Evolutionary conservation across 2,888 invertebrate genomes (phyloP).

Genomic region (Nomada ferruginata): DNA sequence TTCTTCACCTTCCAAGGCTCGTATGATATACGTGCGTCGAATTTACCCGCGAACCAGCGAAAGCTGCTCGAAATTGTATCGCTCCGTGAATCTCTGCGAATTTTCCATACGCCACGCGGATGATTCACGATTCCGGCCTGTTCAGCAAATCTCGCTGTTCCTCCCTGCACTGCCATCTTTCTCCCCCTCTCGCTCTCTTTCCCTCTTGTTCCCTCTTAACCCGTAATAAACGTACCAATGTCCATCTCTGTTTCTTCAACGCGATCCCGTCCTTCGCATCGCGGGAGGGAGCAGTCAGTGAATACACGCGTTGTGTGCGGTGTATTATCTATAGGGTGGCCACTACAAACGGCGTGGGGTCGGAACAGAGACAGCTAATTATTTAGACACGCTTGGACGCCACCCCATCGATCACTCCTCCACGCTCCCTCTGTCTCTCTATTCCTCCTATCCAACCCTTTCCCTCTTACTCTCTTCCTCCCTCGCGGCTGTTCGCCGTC

Average conservation of each 20-base stretch:
- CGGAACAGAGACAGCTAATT: constrained; percentile 83
- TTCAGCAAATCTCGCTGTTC: constrained; percentile 56
- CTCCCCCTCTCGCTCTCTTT: constrained; percentile 18
- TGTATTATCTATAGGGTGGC: constrained; percentile 79
- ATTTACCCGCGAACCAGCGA: constrained; percentile 52
- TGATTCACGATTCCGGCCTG: constrained; percentile 65
- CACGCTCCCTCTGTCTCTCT: constrained; percentile 65
- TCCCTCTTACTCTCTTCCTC: constrained; percentile 21
- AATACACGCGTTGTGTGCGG: constrained; percentile 67
- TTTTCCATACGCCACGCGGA: constrained; percentile 58
- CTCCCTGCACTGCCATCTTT: constrained; percentile 19
- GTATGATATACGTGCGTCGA: constrained; percentile 35
- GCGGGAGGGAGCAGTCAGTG: constrained; percentile 73
- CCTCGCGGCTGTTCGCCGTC: constrained; percentile 23
- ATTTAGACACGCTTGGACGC: constrained; percentile 84
- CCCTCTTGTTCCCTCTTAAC: constrained; percentile 1
- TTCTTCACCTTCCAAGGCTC: neutral
- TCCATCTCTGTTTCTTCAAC: constrained; percentile 22
- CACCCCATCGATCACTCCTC: constrained; percentile 82
- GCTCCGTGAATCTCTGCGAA: constrained; percentile 61
- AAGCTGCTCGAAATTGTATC: constrained; percentile 53
- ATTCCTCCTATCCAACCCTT: constrained; percentile 18
- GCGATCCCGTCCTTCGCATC: constrained; percentile 16
- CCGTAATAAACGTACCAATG: constrained; percentile 35
- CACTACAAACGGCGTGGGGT: constrained; percentile 82